Evolutionary conservation across 2,113 vertebrate genomes (phyloP).

Genomic region (Gopherus flavomarginatus): DNA sequence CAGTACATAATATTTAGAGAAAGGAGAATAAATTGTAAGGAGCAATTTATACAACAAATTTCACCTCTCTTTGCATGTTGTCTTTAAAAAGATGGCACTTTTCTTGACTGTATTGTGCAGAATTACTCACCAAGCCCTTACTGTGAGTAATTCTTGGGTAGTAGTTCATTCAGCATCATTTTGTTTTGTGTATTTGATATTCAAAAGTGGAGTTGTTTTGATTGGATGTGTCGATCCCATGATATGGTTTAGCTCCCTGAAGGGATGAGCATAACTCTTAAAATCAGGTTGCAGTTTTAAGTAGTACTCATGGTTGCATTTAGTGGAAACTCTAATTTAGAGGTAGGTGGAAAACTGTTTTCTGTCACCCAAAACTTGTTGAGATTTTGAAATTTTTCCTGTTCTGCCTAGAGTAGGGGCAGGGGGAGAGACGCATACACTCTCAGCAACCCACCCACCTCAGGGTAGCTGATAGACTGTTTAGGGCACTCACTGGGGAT

Average conservation of each 20-base stretch:
- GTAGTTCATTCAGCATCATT: not conserved
- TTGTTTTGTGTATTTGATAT: not conserved
- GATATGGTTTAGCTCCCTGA: not conserved
- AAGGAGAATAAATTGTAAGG: not conserved
- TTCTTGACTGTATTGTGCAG: not conserved
- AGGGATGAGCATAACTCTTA: not conserved
- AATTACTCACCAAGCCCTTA: not conserved
- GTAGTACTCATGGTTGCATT: not conserved
- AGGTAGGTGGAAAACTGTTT: not conserved
- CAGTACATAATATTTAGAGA: not conserved
- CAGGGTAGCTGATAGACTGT: not conserved
- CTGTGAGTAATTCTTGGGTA: not conserved
- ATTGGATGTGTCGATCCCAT: not conserved
- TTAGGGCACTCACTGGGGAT: not conserved
- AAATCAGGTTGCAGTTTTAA: not conserved
- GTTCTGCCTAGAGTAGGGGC: not conserved
- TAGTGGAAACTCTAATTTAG: not conserved
- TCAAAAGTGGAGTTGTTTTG: not conserved
- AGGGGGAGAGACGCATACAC: too few relatives aligned
- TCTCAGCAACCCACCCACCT: not conserved
- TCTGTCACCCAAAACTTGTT: not conserved
- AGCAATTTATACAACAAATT: not conserved
- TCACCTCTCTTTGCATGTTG: not conserved
- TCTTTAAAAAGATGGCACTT: not conserved
- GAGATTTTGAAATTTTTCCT: not conserved